Conservation (phyloP, 2,888 invertebrate species). For the Azorinus chamasolen region DNA sequence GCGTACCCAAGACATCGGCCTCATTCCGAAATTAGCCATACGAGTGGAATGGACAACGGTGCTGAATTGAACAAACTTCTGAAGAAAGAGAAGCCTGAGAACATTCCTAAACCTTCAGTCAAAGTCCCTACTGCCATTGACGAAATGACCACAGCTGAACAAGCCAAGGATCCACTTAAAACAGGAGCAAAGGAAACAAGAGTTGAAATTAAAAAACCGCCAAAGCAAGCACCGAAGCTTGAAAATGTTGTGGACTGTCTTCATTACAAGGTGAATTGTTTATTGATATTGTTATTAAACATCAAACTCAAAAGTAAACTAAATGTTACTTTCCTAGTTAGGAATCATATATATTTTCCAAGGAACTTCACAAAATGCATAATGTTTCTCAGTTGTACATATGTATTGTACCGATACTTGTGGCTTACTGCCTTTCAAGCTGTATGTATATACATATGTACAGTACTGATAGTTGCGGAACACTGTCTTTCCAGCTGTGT, state of each 20-base stretch:
- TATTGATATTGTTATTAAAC: too few relatives aligned
- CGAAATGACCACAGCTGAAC: slow-evolving; percentile 14
- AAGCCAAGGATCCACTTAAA: neutral
- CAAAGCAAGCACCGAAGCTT: slow-evolving; percentile 64
- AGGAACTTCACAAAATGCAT: too few relatives aligned
- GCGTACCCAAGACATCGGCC: slow-evolving; percentile 56
- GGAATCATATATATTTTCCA: too few relatives aligned
- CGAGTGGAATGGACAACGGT: slow-evolving; percentile 41
- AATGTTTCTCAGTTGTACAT: too few relatives aligned
- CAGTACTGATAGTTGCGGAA: too few relatives aligned
- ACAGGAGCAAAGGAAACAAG: slow-evolving; percentile 24
- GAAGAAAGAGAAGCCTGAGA: slow-evolving; percentile 36
- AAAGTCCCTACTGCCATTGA: slow-evolving; percentile 45
- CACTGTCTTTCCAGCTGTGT: too few relatives aligned
- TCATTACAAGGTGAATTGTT: slow-evolving; percentile 68
- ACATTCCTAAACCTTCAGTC: slow-evolving; percentile 8
- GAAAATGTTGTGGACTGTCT: slow-evolving; percentile 73
- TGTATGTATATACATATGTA: too few relatives aligned
- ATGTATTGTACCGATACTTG: too few relatives aligned
- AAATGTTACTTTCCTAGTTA: too few relatives aligned
- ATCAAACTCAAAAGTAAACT: too few relatives aligned
- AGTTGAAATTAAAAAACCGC: slow-evolving; percentile 41
- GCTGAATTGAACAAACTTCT: slow-evolving; percentile 54
- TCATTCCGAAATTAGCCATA: slow-evolving; percentile 63
- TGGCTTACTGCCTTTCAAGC: too few relatives aligned